Conservation (phyloP, 2,797 vertebrate genomes). For the Xyrichtys novacula region DNA sequence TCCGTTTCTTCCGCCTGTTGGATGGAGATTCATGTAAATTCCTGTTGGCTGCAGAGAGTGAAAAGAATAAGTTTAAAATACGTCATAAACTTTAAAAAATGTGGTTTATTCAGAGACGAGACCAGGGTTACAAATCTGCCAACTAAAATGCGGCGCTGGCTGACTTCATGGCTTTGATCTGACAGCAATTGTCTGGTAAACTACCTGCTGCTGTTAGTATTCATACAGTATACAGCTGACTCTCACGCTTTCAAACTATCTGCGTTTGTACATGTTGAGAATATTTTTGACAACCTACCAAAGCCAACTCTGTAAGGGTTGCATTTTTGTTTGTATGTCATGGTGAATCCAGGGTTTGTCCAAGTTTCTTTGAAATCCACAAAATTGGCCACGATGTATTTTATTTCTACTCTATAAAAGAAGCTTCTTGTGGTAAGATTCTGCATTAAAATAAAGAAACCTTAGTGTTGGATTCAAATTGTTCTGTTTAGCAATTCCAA, state of each 20-base stretch:
- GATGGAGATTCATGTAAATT: slow-evolving; percentile 48
- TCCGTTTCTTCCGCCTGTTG: slow-evolving; percentile 11
- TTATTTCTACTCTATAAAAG: too few species aligned
- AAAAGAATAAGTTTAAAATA: slow-evolving; percentile 21
- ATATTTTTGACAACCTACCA: slow-evolving; percentile 1
- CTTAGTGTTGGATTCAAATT: too few species aligned
- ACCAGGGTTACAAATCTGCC: slow-evolving; percentile 14
- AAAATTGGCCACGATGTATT: not conserved
- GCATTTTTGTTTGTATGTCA: not conserved
- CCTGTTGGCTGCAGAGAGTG: slow-evolving; percentile 7
- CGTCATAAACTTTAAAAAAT: too few species aligned
- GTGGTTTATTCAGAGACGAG: too few species aligned
- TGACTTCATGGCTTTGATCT: slow-evolving; percentile 14
- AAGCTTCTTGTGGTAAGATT: too few species aligned
- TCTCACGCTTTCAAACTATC: not conserved
- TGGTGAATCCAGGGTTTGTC: not conserved
- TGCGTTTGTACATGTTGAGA: not conserved
- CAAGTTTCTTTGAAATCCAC: not conserved
- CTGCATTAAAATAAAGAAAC: too few species aligned
- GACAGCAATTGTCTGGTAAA: slow-evolving; percentile 8
- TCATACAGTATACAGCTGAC: not conserved
- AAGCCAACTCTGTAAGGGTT: not conserved
- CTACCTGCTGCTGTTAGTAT: slow-evolving; percentile 1
- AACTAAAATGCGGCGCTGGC: not conserved
- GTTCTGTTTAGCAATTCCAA: too few species aligned